Evolutionary conservation across 2,797 vertebrate species (phyloP).

Genomic region (Myotis daubentonii): DNA sequence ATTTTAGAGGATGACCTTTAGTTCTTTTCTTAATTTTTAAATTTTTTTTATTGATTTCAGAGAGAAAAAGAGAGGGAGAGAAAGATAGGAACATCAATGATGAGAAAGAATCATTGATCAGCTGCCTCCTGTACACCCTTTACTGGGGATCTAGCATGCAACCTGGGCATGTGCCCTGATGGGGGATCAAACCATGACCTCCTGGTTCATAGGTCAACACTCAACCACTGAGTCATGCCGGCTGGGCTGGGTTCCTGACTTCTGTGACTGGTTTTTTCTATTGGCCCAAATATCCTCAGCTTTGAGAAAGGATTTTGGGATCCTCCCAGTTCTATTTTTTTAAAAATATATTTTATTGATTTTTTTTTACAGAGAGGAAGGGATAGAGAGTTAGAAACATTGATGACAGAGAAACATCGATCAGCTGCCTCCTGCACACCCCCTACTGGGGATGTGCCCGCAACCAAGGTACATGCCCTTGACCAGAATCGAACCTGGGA

Average conservation of each 20-base stretch:
- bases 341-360: too few species aligned
- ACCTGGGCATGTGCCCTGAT: neutral
- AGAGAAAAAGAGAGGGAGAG: neutral
- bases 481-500: too few species aligned
- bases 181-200: neutral
- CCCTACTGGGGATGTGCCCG: too few species aligned
- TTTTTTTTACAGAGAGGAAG: too few species aligned
- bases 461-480: too few species aligned
- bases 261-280: slow-evolving; percentile 28
- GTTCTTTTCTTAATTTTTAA: neutral
- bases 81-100: neutral
- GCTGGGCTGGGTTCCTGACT: neutral
- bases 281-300: neutral
- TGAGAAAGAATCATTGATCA: neutral
- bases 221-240: neutral
- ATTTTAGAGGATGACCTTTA: neutral
- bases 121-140: neutral
- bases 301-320: slow-evolving; percentile 12
- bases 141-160: neutral
- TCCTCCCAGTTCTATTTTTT: neutral
- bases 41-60: neutral
- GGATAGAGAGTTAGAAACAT: too few species aligned
- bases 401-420: too few species aligned
- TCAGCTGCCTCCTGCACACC: too few species aligned
- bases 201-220: neutral